Base-by-base conservation (phyloP, 2,113 vertebrate genomes). In the Miniopterus natalensis region DNA sequence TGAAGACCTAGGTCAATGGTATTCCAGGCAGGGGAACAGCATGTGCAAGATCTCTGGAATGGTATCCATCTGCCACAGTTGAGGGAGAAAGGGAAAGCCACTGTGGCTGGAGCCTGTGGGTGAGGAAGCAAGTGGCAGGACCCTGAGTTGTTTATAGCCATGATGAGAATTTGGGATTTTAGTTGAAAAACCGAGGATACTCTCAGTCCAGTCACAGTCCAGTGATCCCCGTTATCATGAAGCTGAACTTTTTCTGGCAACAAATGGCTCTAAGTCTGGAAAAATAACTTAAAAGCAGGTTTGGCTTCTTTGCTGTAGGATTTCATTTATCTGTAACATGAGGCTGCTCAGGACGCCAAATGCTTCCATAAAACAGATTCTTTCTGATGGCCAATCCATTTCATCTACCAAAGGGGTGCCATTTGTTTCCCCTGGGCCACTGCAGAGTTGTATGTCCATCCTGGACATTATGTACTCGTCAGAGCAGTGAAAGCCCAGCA, bases 321-420 rank as follows among this genome's bases (percentile, higher is more conserved):
- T 96, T 96, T 95, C 81, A 93, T 94, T 97, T 91, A 92, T 95
- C 78, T 92, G 83, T 91, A 93, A 95, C 7, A 66, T 11, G 59
- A 96, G 91, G 70, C 86, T 74, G 40, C 42, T 92, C 85, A 81
- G 27, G 86, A 97, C 96, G 85, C 88, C 88, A 97, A 97, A 94
- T 84, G 95, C 95, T 86, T 94, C 91, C 61, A 84, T 92, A 96
- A 94, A 97, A 97, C 36, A 90, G 90, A 98, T 97, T 96, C 75
- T 70, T 29, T 87, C 92, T 91, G 63, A 94, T 94, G 90, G 63
- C 65, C 94, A 65, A 92, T 96, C 90, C 88, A 97, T 97, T 97
- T 88, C 81, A 90, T 95, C 88, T 89, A 87, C 85, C 36, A 36
- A 94, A 84, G 65, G 86, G 63, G 68, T 68, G 23, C 83, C 74